Base-by-base conservation (phyloP, 1,140 invertebrate species). In the Rhyacophila brunnea region DNA sequence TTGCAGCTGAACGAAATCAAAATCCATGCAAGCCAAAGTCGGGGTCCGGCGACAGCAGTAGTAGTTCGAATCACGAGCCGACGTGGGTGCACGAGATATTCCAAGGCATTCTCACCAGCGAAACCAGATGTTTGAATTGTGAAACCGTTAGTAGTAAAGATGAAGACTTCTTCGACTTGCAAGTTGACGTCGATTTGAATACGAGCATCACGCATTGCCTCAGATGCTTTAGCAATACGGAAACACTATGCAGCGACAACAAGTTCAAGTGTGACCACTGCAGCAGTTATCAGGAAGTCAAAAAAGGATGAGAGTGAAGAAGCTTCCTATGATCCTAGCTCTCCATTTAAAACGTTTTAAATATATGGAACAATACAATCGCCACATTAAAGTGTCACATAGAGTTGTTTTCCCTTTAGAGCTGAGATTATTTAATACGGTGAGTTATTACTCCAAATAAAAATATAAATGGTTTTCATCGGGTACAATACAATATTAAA, bases 21-120 rank as follows among this genome's bases (percentile, higher is more conserved):
- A 85, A 80, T 68, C 85, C 82, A 62, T 73, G 80, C 57, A 79
- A 80, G 65, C 64, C 74, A 20, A 74, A 74, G 60, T 68, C 45
- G 65, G 67, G 11, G 59, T 67, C 70, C 1, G 71, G 68, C 34
- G 71, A 80, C 62, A 83, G 80, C 47, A 79, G 78, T 62, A 75
- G 83, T 14, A 75, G 78, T 17, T 76, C 80, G 47, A 85, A 87
- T 60, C 84, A 89, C 13, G 95, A 98, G 67, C 93, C 93, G 15
- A 98, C 95, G 0, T 99, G 97, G 97, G 96, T 99, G 54, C 96
- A 99, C 74, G 97, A 99, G 80, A 98, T 99, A 69, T 99, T 99
- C 77, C 96, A 99, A 82, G 98, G 98, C 46, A 99, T 97, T 43
- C 80, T 99, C 38, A 99, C 97, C 6, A 99, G 96, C 75, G 98